phyloP scores from a whole-genome alignment of 2,113 vertebrate species.

The Xiphophorus maculatus region DNA sequence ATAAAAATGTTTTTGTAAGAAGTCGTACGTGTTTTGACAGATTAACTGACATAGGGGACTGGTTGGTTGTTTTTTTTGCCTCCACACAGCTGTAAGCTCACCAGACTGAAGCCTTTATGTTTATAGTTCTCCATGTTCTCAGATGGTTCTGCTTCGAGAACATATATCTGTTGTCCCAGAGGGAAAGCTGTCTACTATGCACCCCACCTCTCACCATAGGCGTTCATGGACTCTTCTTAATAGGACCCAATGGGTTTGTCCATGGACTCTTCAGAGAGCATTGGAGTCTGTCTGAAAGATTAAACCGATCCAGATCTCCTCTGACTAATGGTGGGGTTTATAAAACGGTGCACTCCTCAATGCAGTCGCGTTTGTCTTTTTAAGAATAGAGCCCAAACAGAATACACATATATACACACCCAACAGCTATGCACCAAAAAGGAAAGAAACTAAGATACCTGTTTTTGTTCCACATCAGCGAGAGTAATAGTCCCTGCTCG shows the following conservation, averaged over 20 bases:
- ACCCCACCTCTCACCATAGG: neutral
- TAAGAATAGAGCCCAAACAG: neutral
- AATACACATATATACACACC: neutral
- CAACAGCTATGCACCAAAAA: neutral
- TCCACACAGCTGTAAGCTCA: too few relatives aligned
- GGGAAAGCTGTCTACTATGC: neutral
- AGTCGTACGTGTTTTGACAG: too few relatives aligned
- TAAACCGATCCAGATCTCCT: neutral
- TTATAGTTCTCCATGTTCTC: too few relatives aligned
- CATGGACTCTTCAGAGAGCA: neutral
- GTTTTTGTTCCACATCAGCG: neutral
- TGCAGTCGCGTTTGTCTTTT: neutral
- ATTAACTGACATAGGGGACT: too few relatives aligned
- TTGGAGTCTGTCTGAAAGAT: neutral
- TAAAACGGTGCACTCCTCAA: neutral
- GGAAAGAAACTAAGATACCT: neutral
- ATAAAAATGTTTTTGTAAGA: too few relatives aligned
- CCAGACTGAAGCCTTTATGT: too few relatives aligned
- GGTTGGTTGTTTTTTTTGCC: too few relatives aligned
- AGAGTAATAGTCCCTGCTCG: neutral
- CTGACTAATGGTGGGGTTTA: neutral
- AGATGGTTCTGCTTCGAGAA: too few relatives aligned
- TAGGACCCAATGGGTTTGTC: neutral
- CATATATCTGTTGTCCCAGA: neutral
- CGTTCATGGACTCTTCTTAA: neutral